Conservation (phyloP, 2,797 vertebrate genomes). For the Clarias platycephalus region DNA sequence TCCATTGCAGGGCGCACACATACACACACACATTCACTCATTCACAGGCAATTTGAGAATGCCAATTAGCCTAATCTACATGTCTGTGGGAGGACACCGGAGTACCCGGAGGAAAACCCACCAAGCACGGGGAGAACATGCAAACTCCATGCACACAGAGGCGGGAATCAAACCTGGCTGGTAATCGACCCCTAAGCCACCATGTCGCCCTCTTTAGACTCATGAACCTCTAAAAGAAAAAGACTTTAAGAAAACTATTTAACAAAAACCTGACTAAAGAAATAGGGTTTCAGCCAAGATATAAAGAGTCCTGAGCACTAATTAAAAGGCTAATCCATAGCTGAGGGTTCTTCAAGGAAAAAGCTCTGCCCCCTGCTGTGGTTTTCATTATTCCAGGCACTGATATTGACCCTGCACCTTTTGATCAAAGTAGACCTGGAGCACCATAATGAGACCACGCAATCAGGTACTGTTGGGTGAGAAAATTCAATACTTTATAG, state of each 20-base stretch:
- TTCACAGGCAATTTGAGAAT: no score
- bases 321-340: constrained; percentile 4
- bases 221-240: neutral
- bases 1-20: no score
- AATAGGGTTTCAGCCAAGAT: neutral
- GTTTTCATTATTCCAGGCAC: constrained; percentile 7
- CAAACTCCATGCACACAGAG: no score
- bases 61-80: no score
- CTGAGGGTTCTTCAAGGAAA: neutral
- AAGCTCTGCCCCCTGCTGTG: neutral
- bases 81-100: no score
- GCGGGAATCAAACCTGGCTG: no score
- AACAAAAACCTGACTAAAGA: neutral
- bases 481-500: neutral
- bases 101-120: no score
- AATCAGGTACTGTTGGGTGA: neutral
- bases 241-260: neutral
- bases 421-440: neutral
- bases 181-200: no score
- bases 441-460: neutral
- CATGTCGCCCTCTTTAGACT: neutral
- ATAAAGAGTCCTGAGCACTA: neutral
- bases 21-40: no score
- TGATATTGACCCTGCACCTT: constrained; percentile 5
- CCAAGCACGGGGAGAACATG: no score